phyloP scores from a whole-genome alignment of 2,888 invertebrate species.

The Eupithecia abbreviata region DNA sequence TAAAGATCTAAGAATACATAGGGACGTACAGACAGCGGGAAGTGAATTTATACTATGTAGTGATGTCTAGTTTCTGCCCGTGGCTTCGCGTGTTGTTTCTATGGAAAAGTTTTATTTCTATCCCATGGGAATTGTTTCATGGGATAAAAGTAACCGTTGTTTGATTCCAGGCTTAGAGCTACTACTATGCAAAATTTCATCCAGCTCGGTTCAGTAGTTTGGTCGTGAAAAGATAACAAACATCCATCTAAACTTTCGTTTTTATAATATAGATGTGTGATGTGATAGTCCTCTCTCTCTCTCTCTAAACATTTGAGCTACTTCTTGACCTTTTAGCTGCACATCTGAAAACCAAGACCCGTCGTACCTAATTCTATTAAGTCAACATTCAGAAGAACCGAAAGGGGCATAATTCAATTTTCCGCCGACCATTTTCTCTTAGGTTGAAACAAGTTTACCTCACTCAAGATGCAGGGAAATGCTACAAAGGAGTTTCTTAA shows the following conservation, averaged over 20 bases:
- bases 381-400: constrained; percentile 2
- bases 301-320: background rate
- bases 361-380: constrained; percentile 2
- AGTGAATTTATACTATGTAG: no score
- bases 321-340: background rate
- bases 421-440: constrained; percentile 11
- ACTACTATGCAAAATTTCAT: background rate
- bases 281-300: background rate
- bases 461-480: constrained; percentile 16
- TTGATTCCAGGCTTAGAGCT: background rate
- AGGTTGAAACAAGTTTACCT: constrained; percentile 20
- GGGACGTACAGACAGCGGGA: no score
- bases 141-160: background rate
- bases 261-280: no score
- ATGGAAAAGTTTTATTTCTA: background rate
- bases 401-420: constrained; percentile 15
- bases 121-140: no score
- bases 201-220: no score
- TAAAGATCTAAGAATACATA: no score
- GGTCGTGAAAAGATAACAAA: no score
- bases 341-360: background rate
- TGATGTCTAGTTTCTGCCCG: background rate
- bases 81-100: background rate
- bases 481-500: constrained; percentile 12
- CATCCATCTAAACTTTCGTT: no score